These are phyloP conservation scores for Clarias pachynema DNA, from an alignment of 2,797 vertebrate species.

Conservation along the genomic window DNA sequence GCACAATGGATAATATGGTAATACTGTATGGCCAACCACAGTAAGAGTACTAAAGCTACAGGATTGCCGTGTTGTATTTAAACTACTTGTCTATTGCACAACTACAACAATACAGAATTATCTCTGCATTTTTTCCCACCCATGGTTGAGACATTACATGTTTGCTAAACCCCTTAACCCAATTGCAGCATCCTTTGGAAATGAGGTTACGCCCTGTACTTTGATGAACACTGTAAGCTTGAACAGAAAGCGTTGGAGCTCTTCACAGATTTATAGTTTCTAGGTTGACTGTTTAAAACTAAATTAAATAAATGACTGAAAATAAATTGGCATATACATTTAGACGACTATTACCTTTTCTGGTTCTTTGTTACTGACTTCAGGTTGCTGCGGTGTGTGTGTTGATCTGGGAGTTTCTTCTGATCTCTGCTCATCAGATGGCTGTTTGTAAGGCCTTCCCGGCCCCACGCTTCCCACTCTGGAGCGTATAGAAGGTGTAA, in stretches of 20 bases:
- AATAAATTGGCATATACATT: neutral
- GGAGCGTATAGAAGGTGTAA: neutral
- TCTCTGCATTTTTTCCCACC: neutral
- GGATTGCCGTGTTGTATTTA: neutral
- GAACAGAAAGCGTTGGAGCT: neutral
- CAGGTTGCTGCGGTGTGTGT: neutral
- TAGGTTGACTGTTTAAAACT: neutral
- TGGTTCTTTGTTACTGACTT: neutral
- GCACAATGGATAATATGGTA: neutral
- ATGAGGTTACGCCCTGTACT: neutral
- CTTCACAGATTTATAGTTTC: neutral
- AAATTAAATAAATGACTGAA: neutral
- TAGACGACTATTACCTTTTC: conserved; percentile 9
- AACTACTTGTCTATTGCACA: neutral
- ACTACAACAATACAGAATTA: neutral
- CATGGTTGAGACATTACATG: neutral
- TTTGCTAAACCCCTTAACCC: neutral
- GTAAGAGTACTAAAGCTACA: neutral
- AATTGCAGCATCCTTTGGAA: neutral
- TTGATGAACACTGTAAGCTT: neutral
- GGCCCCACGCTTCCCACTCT: conserved; percentile 5
- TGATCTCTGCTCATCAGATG: conserved; percentile 28
- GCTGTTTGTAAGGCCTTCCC: conserved; percentile 32
- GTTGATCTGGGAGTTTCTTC: neutral
- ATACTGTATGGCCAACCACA: neutral